Conservation (phyloP, 2,797 vertebrate genomes). For the Silurus aristotelis region DNA sequence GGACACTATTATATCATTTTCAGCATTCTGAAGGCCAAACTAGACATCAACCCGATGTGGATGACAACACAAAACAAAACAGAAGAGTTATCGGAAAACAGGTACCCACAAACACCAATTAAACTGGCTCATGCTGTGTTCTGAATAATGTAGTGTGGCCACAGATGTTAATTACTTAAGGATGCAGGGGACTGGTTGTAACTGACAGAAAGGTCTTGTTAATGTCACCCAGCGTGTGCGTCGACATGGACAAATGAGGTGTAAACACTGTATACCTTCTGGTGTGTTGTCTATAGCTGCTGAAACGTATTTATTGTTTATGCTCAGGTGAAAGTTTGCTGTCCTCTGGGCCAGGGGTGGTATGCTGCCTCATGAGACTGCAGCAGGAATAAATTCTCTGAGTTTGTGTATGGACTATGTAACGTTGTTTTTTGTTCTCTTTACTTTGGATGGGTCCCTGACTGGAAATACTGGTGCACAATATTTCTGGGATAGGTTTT, state of each 20-base stretch:
- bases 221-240: constrained; percentile 36
- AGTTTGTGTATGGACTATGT: constrained; percentile 23
- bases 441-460: neutral
- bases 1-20: constrained; percentile 44
- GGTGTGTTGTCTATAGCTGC: constrained; percentile 48
- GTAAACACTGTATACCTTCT: constrained; percentile 50
- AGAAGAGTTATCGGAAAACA: constrained; percentile 17
- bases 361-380: constrained; percentile 33
- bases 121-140: neutral
- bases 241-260: constrained; percentile 46
- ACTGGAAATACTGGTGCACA: too few species aligned
- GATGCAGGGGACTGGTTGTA: constrained; percentile 9
- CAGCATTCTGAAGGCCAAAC: constrained; percentile 33
- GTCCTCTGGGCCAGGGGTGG: neutral
- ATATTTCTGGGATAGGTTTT: too few species aligned
- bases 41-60: constrained; percentile 6
- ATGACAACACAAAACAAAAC: neutral
- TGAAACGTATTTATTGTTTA: constrained; percentile 48
- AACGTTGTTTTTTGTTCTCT: neutral
- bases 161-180: constrained; percentile 40
- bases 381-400: constrained; percentile 48
- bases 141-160: constrained; percentile 4
- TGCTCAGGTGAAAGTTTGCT: constrained; percentile 49
- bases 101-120: constrained; percentile 11
- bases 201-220: constrained; percentile 51